Conservation (phyloP, 1,140 invertebrate genomes). For the Chlorops oryzae region DNA sequence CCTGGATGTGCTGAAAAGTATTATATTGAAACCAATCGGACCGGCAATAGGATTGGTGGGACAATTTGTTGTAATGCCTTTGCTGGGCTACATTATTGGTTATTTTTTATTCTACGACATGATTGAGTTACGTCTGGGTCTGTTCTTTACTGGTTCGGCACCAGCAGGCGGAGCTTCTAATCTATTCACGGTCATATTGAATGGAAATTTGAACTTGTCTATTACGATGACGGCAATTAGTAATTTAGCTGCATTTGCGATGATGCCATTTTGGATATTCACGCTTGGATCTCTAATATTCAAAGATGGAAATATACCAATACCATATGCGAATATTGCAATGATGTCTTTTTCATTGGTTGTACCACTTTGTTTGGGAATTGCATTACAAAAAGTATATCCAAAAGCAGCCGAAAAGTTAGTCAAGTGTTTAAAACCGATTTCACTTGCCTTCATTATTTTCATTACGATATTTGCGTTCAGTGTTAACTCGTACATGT, state of each 20-base stretch:
- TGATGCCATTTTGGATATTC: constrained; percentile 94
- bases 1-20: constrained; percentile 62
- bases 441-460: constrained; percentile 75
- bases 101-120: constrained; percentile 64
- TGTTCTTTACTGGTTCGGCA: constrained; percentile 86
- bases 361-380: constrained; percentile 75
- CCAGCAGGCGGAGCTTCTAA: constrained; percentile 94
- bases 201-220: constrained; percentile 83
- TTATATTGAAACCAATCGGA: constrained; percentile 65
- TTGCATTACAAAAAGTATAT: constrained; percentile 63
- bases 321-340: constrained; percentile 78
- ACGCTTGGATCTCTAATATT: constrained; percentile 83
- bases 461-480: constrained; percentile 92
- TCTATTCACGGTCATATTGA: constrained; percentile 84
- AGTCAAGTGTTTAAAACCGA: constrained; percentile 76
- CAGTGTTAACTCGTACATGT: constrained; percentile 85
- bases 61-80: constrained; percentile 85
- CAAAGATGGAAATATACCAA: constrained; percentile 58
- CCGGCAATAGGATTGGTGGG: constrained; percentile 74
- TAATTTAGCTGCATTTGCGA: constrained; percentile 79
- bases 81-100: constrained; percentile 74
- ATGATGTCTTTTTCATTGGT: constrained; percentile 71
- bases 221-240: constrained; percentile 90
- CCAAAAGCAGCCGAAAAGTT: constrained; percentile 64
- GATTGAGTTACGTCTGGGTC: constrained; percentile 69